Percentiles rank a stretch among this genome's conserved stretches.
phyloP scores from a whole-genome alignment of 35 echinoderm and acorn worm genomes.

The Stichopus chloronotus region DNA sequence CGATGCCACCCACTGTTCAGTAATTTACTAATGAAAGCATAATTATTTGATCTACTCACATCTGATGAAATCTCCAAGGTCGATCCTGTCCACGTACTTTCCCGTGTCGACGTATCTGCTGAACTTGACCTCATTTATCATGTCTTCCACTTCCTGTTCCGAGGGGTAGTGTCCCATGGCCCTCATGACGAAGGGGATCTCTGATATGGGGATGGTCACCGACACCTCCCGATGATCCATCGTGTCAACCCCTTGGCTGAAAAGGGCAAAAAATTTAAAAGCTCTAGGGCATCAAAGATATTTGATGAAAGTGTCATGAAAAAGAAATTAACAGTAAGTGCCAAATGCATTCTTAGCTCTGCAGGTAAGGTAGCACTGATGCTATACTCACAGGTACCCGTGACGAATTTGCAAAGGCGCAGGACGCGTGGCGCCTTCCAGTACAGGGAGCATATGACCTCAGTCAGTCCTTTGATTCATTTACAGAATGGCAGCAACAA shows the following conservation, averaged over 20 bases:
- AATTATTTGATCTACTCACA: slow-evolving; percentile 69
- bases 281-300: not conserved
- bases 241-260: slow-evolving; percentile 97
- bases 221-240: slow-evolving; percentile 80
- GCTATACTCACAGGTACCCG: too few relatives aligned
- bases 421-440: too few relatives aligned
- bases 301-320: too few relatives aligned
- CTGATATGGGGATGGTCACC: slow-evolving; percentile 73
- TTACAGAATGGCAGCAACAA: too few relatives aligned
- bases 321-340: too few relatives aligned
- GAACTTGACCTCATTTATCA: slow-evolving; percentile 97
- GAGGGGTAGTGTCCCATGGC: slow-evolving; percentile 96
- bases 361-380: too few relatives aligned
- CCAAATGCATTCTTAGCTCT: too few relatives aligned
- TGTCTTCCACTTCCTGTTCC: slow-evolving; percentile 97
- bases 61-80: slow-evolving; percentile 92
- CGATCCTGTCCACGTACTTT: slow-evolving; percentile 80
- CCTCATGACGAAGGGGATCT: slow-evolving; percentile 98
- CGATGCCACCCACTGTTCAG: too few relatives aligned
- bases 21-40: too few relatives aligned
- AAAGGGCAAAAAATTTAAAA: slow-evolving; percentile 7
- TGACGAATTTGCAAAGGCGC: too few relatives aligned
- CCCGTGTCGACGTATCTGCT: slow-evolving; percentile 95
- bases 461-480: too few relatives aligned
- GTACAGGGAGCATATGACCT: too few relatives aligned